These are phyloP conservation scores for Equus przewalskii DNA, from an alignment of 2,113 vertebrate species.

Conservation along the genomic window DNA sequence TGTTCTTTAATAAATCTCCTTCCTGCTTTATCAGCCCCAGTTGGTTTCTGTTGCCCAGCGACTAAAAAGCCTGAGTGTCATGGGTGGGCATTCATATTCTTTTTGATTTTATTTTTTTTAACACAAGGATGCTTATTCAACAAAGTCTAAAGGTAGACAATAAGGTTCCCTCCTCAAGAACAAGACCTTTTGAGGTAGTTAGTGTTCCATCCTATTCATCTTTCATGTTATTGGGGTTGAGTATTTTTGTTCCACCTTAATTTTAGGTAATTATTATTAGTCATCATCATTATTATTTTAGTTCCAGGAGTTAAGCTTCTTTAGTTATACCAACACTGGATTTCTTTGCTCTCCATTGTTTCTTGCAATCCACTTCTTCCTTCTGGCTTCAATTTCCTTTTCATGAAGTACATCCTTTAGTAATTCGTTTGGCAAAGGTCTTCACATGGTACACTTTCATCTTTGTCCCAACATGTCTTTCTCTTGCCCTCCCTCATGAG, in stretches of 20 bases:
- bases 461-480: not conserved
- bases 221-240: not conserved
- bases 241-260: not conserved
- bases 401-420: not conserved
- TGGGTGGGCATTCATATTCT: not conserved
- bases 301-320: not conserved
- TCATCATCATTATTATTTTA: not conserved
- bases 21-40: not conserved
- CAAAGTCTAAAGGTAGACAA: not conserved
- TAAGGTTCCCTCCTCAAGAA: not conserved
- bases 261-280: not conserved
- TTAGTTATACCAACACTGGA: not conserved
- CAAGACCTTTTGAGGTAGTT: not conserved
- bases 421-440: not conserved
- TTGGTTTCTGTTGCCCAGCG: not conserved
- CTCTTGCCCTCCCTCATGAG: not conserved
- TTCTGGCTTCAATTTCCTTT: not conserved
- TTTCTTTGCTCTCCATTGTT: not conserved
- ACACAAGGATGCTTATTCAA: not conserved
- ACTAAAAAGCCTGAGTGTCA: not conserved
- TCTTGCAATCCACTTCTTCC: not conserved
- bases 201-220: not conserved
- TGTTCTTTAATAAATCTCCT: not conserved
- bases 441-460: accelerated
- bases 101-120: not conserved